phyloP scores from a whole-genome alignment of 2,888 invertebrate genomes.

The Dichetophora obliterata region DNA sequence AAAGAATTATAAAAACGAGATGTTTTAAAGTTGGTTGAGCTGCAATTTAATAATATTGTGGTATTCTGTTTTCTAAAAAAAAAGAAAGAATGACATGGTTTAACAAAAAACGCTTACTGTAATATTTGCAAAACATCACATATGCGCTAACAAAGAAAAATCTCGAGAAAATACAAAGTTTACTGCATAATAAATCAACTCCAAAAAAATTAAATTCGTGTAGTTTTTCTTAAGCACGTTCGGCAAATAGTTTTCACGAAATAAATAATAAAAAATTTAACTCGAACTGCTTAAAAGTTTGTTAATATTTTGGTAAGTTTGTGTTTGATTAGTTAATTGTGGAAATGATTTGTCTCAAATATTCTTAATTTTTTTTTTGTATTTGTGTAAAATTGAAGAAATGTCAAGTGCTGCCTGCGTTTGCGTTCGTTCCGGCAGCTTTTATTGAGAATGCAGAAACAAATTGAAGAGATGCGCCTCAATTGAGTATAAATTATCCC shows the following conservation, averaged over 20 bases:
- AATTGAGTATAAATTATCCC: too few species aligned
- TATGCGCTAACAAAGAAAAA: not conserved
- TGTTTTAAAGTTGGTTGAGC: constrained; percentile 3
- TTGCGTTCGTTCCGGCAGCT: not conserved
- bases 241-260: not conserved
- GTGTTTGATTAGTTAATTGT: not conserved
- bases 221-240: not conserved
- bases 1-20: not conserved
- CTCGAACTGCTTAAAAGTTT: not conserved
- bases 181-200: constrained; percentile 29
- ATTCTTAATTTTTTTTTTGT: not conserved
- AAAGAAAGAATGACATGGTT: too few species aligned
- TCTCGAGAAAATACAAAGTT: not conserved
- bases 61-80: not conserved
- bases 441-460: not conserved
- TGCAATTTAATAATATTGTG: not conserved
- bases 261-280: not conserved
- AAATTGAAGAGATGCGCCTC: not conserved
- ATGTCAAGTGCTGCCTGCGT: constrained; percentile 31
- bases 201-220: not conserved
- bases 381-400: not conserved
- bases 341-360: not conserved
- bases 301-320: constrained; percentile 5
- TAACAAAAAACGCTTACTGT: not conserved
- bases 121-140: not conserved